Base-by-base conservation (phyloP, 2,113 vertebrate species). In the Stomatorhinus ivindoensis region DNA sequence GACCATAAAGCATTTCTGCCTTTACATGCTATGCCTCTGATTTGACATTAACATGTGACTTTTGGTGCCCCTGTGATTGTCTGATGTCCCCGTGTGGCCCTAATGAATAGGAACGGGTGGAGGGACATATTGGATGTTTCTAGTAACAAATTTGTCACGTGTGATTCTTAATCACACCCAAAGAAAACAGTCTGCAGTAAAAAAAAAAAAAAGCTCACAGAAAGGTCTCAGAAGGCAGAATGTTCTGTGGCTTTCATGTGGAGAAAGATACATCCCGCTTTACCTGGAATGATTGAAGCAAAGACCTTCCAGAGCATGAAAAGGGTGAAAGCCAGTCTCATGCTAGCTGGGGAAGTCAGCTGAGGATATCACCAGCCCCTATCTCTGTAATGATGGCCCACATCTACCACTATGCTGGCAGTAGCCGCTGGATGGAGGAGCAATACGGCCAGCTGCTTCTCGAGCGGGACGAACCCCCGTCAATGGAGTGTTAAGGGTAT, bases 401-500 rank as follows among this genome's bases (percentile, higher is more conserved):
- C 80, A 91, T 91, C 87, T 91, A 92, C 92, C 92, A 93, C 42
- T 8, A 69, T 87, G 44, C 65, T 47, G 87, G 65, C 51, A 24
- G 35, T 53, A 80, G 76, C 86, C 92, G 87, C 85, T 88, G 69
- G 88, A 89, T 87, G 39, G 44, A 35, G 84, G 86, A 86, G 90
- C 55, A 17, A 27, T 58, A 86, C 69, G 87, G 87, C 73, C 88
- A 44, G 73, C 31, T 21, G 73, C 46, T 69, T 31, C 10, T 13
- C 55, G 24, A 88, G 55, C 17, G 76, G 82, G 24, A 88, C 44
- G 73, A 27, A 7, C 50, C 46, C 86, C 86, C 55, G 48, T 91
- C 87, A 92, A 88, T 87, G 89, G 83, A 86, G 90, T 92, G 91
- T 93, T 92, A 92, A 86, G 90, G 65, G 31, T 48, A 90, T 44